Conservation (phyloP, 92 coral and sea anemone genomes). For the Zoanthus gigantus region DNA sequence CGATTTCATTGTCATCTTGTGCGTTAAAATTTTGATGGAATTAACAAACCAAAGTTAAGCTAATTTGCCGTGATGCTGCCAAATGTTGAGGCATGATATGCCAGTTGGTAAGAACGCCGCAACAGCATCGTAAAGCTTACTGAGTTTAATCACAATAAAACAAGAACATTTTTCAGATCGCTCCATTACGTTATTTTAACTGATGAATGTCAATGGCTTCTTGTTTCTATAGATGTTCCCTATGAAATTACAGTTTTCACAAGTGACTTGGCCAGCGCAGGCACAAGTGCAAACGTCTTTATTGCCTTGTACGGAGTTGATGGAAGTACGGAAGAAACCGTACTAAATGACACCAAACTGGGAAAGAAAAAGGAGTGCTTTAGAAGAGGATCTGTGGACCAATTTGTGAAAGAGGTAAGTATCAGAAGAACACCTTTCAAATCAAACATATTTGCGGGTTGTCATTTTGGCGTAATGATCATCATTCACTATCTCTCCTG, state of each 20-base stretch:
- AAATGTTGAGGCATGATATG: too few relatives aligned
- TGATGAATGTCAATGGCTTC: neutral
- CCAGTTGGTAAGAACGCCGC: too few relatives aligned
- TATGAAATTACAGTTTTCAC: slow-evolving; percentile 95
- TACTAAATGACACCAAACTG: slow-evolving; percentile 89
- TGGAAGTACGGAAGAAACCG: slow-evolving; percentile 80
- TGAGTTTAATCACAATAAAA: too few relatives aligned
- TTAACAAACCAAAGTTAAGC: too few relatives aligned
- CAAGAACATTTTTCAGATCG: neutral
- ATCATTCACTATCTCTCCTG: too few relatives aligned
- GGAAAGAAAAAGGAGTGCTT: slow-evolving; percentile 91
- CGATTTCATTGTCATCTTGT: too few relatives aligned
- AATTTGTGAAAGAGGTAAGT: slow-evolving; percentile 95
- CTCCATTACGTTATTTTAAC: neutral
- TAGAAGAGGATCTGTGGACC: slow-evolving; percentile 89
- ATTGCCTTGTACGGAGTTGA: slow-evolving; percentile 87
- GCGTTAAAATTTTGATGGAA: too few relatives aligned
- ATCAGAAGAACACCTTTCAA: neutral
- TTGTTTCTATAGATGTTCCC: slow-evolving; percentile 76
- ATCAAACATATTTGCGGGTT: too few relatives aligned
- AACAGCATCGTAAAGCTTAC: too few relatives aligned
- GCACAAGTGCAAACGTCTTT: slow-evolving; percentile 91
- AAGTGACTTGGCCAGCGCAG: slow-evolving; percentile 85
- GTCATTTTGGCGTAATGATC: too few relatives aligned
- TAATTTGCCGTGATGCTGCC: too few relatives aligned